These are phyloP conservation scores for Tetragnatha versicolor DNA, from an alignment of 1,140 invertebrate genomes.

Conservation along the genomic window DNA sequence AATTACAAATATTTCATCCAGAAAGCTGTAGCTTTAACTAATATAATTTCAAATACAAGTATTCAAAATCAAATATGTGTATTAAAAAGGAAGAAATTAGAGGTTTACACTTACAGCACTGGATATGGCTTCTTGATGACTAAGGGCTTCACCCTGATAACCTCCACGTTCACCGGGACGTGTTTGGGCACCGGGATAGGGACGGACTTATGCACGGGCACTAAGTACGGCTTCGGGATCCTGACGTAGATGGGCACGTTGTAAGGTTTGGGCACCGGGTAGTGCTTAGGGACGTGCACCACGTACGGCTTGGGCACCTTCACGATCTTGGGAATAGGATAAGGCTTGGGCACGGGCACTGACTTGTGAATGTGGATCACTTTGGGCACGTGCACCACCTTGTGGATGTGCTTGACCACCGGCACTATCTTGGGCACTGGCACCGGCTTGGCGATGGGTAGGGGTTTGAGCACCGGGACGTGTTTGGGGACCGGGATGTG, in stretches of 20 bases:
- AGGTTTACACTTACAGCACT: slow-evolving; percentile 51
- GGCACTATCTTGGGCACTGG: slow-evolving; percentile 52
- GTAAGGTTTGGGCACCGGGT: slow-evolving; percentile 59
- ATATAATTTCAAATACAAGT: no score
- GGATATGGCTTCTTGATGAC: slow-evolving; percentile 54
- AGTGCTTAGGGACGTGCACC: slow-evolving; percentile 58
- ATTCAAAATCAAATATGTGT: no score
- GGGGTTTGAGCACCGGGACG: slow-evolving; percentile 57
- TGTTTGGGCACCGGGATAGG: slow-evolving; percentile 50
- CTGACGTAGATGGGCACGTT: slow-evolving; percentile 59
- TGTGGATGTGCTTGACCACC: slow-evolving; percentile 45
- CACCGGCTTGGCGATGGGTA: slow-evolving; percentile 59
- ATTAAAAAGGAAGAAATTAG: no score
- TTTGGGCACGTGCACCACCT: slow-evolving; percentile 50
- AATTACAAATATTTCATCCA: no score
- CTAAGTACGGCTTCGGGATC: slow-evolving; percentile 50
- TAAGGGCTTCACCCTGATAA: slow-evolving; percentile 48
- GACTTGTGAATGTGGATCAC: slow-evolving; percentile 59
- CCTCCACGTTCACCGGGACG: slow-evolving; percentile 44
- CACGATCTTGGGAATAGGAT: slow-evolving; percentile 57
- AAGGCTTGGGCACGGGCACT: slow-evolving; percentile 60
- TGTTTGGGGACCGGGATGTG: slow-evolving; percentile 58
- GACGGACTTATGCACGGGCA: slow-evolving; percentile 47
- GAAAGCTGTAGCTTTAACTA: no score
- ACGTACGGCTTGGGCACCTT: slow-evolving; percentile 57